Conservation (phyloP, 2,888 invertebrate species). For the Coenonympha arcania region DNA sequence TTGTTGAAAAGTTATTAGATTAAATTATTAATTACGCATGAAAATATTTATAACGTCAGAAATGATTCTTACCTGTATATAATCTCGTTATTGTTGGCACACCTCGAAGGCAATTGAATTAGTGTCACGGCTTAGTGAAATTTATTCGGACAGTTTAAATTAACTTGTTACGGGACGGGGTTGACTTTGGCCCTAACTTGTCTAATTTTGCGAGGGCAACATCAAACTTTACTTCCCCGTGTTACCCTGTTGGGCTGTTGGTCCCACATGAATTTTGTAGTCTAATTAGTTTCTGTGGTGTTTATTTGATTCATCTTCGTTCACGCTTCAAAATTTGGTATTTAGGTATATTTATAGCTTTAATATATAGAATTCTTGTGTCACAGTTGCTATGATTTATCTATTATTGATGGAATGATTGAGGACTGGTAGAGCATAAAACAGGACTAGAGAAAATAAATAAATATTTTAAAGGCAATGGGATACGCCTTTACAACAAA, state of each 20-base stretch:
- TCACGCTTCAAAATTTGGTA: conserved; percentile 51
- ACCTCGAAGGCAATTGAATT: conserved; percentile 57
- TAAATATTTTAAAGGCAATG: too few species aligned
- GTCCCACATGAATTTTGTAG: conserved; percentile 72
- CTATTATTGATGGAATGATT: too few species aligned
- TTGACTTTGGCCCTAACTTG: conserved; percentile 70
- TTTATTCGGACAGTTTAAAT: conserved; percentile 71
- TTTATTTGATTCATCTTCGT: conserved; percentile 66
- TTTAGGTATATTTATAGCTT: too few species aligned
- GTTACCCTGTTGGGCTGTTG: conserved; percentile 65
- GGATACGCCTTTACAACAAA: too few species aligned
- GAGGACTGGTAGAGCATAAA: too few species aligned
- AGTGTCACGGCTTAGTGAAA: conserved; percentile 67
- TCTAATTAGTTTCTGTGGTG: conserved; percentile 68
- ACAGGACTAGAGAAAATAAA: too few species aligned
- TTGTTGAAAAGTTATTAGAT: too few species aligned
- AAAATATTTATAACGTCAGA: too few species aligned
- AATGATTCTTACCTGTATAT: too few species aligned
- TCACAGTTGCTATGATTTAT: too few species aligned
- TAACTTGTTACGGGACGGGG: conserved; percentile 65
- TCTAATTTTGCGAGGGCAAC: conserved; percentile 71
- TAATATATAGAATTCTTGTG: too few species aligned
- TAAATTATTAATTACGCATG: too few species aligned
- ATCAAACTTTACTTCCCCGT: conserved; percentile 71
- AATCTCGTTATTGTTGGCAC: background rate